Evolutionary conservation across 2,797 vertebrate genomes (phyloP), one percentile per base, ranked within the genome.

Genomic region (Hephaestus fuliginosus): DNA sequence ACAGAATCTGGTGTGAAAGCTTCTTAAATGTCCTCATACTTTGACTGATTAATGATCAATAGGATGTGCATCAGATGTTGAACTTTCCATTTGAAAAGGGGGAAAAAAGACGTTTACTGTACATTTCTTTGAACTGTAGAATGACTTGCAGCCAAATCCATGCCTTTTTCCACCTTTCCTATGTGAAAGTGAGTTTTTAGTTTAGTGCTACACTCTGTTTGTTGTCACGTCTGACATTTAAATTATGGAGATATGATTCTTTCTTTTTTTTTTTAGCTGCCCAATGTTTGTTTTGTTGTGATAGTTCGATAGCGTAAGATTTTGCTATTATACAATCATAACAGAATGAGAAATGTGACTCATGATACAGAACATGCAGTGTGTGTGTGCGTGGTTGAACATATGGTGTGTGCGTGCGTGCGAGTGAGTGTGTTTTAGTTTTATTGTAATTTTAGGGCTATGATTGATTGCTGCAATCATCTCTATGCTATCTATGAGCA

Each of bases 381-480:
- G 58, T 77, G 80, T 80, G 52, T 66, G 57, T 74, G 72, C 46
- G 80, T 48, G 46, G 61, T 74, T 72, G 62, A 72, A 61, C 69
- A 74, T 67, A 14, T 70, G n/a, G 65, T n/a, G 52, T 14, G 51
- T 62, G 81, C 62, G 57, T 76, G 65, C 70, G 64, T 82, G 74
- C 25, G 53, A 61, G 75, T 63, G 67, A 65, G 61, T 66, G 70
- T 76, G 12, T 80, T 88, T 74, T 74, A 70, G 66, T 90, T 91
- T 88, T 86, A 80, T 91, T 86, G 77, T 88, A 84, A 77, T 91
- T 84, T 76, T 90, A 89, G 89, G 89, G 86, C 88, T 92, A 74
- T 87, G 86, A 88, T 90, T 87, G 90, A 92, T 93, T 78, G 85
- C 89, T 90, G 88, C 92, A 90, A 92, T 93, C 91, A 91, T 94